Base-by-base conservation (phyloP, 1,140 invertebrate genomes). In the Solenopsis fugax region DNA sequence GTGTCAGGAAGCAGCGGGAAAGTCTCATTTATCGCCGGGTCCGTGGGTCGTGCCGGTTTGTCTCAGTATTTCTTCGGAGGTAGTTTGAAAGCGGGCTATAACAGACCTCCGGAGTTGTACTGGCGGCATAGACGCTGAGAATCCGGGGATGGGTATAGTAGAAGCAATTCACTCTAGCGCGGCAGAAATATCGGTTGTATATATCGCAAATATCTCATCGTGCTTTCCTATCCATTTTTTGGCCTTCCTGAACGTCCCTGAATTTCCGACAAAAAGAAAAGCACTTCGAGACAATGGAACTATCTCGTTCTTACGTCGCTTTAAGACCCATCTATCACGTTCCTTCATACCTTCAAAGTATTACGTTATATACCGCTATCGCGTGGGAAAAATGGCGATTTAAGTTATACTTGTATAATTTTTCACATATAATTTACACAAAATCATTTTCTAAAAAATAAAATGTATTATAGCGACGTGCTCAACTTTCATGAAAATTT, bases 11-110 rank as follows among this genome's bases (percentile, higher is more conserved):
- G 58, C 60, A 80, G 69, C 34, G 50, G 56, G 16, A 60, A 54
- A 85, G 73, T 60, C 65, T 88, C 86, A 88, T 89, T 88, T 89
- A 89, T 89, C 72, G 80, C 50, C 48, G 48, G 21, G 65, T 84
- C 71, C 34, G 45, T 85, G 48, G 48, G 29, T 87, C 56, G 72
- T 58, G 18, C 45, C 80, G 69, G 88, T 87, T 82, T 84, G 90
- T 91, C 69, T 82, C 80, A 69, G 85, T 85, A 82, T 85, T 56
- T 87, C 75, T 76, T 72, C 48, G 58, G 34, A 12, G 50, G 24
- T 41, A 77, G 84, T 84, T 84, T 48, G 54, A 77, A 60, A 52
- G 21, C 64, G 76, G 24, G 75, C 54, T 54, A 86, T 64, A 81
- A 81, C 77, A 34, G 77, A 81, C 62, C 77, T 69, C 13, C n/a